Percentiles rank a stretch among this genome's conserved stretches.
Conservation (phyloP, 64 coral and sea anemone species). For the Anthopleura sola region DNA sequence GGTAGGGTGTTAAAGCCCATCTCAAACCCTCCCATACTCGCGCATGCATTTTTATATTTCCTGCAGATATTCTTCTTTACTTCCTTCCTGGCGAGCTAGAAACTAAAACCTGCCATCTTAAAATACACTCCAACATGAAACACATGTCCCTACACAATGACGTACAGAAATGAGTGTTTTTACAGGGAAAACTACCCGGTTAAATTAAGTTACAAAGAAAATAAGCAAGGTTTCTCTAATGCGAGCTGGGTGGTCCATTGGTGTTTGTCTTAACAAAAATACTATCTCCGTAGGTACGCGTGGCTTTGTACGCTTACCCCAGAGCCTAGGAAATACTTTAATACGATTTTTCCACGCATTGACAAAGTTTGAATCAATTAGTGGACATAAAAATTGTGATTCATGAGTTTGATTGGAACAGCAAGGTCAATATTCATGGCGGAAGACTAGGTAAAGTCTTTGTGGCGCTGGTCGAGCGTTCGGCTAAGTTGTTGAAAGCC, state of each 20-base stretch:
- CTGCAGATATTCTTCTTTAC: conserved; percentile 24
- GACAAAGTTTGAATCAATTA: conserved; percentile 7
- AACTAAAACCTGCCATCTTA: conserved; percentile 1
- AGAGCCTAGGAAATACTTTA: conserved; percentile 13
- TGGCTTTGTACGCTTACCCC: not conserved
- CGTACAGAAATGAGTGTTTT: conserved; percentile 32
- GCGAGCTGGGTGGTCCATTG: conserved; percentile 47
- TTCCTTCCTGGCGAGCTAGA: conserved; percentile 57
- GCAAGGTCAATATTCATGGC: conserved; percentile 12
- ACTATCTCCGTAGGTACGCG: not conserved
- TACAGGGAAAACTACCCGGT: not conserved
- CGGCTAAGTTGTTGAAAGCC: conserved; percentile 30
- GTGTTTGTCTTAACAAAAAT: conserved; percentile 27
- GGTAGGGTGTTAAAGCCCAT: conserved; percentile 27
- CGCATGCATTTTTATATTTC: conserved; percentile 37
- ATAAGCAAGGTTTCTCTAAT: conserved; percentile 10
- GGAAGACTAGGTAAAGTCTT: conserved; percentile 1
- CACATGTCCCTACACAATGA: conserved; percentile 9
- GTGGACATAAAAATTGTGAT: not conserved
- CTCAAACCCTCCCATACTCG: conserved; percentile 21
- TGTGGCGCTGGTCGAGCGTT: not conserved
- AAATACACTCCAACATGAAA: not conserved
- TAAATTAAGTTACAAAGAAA: conserved; percentile 42
- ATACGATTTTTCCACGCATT: conserved; percentile 3
- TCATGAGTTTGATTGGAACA: conserved; percentile 3